Percentiles rank a stretch among this genome's conserved stretches.
These are phyloP conservation scores for Actinernus sp. DNA, from an alignment of 92 coral and sea anemone genomes.

Conservation along the genomic window DNA sequence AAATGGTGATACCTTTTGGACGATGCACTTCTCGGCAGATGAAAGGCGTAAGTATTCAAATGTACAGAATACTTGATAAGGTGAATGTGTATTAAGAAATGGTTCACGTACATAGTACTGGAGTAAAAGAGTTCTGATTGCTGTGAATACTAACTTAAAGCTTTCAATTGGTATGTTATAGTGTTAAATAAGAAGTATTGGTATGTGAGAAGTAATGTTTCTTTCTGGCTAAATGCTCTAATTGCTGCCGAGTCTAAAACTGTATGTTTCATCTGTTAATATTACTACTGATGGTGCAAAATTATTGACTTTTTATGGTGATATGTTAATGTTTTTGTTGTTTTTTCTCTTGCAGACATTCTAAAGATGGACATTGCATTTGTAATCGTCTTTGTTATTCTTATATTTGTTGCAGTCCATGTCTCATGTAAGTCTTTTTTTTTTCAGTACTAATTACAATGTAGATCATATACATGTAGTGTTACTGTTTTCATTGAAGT, in stretches of 20 bases:
- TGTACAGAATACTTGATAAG: neutral
- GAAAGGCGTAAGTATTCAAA: slow-evolving; percentile 80
- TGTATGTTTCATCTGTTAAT: no score
- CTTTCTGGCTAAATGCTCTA: no score
- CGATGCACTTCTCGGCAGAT: slow-evolving; percentile 95
- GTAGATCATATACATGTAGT: no score
- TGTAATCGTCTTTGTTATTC: slow-evolving; percentile 48
- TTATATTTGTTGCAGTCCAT: slow-evolving; percentile 52
- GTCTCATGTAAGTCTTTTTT: slow-evolving; percentile 79
- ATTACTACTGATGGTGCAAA: no score
- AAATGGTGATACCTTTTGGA: slow-evolving; percentile 90
- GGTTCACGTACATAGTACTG: neutral
- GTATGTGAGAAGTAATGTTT: no score
- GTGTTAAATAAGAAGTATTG: no score
- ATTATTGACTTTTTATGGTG: no score
- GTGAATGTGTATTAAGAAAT: neutral
- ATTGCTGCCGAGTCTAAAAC: no score
- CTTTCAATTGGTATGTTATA: no score
- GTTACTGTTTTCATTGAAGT: no score
- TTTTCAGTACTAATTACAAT: neutral
- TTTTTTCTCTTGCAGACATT: slow-evolving; percentile 61
- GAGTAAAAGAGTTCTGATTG: no score
- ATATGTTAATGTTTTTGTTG: neutral
- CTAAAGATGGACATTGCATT: slow-evolving; percentile 85
- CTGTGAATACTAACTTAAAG: no score